Evolutionary conservation across 2,797 vertebrate species (phyloP).

Genomic region (Enteromius afrohamiltoni): DNA sequence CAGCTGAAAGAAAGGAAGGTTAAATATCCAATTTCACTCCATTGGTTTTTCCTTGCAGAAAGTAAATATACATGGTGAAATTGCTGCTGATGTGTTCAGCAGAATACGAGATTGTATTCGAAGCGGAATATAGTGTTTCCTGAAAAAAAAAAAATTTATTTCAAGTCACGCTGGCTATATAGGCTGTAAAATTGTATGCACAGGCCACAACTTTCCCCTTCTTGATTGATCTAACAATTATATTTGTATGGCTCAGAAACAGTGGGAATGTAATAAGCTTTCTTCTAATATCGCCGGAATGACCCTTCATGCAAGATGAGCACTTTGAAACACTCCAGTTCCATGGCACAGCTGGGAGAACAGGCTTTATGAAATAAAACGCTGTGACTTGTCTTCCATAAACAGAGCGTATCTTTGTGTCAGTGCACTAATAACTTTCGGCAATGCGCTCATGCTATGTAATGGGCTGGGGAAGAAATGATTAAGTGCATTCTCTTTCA

Average conservation of each 20-base stretch:
- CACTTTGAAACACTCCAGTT: slow-evolving; percentile 22
- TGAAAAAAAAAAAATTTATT: not conserved
- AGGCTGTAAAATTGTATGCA: slow-evolving; percentile 28
- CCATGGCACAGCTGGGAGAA: slow-evolving; percentile 7
- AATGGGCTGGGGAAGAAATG: slow-evolving; percentile 50
- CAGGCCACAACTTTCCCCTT: slow-evolving; percentile 13
- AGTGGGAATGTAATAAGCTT: slow-evolving; percentile 47
- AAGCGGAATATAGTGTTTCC: slow-evolving; percentile 34
- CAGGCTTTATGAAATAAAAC: slow-evolving; percentile 35
- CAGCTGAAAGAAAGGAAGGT: slow-evolving; percentile 41
- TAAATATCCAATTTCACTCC: slow-evolving; percentile 61
- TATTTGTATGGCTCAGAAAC: slow-evolving; percentile 31
- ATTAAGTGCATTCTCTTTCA: slow-evolving; percentile 46
- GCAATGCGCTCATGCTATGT: slow-evolving; percentile 41
- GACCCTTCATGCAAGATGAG: slow-evolving; percentile 26
- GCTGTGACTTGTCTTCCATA: slow-evolving; percentile 42
- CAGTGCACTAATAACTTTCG: slow-evolving; percentile 43
- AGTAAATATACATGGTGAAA: slow-evolving; percentile 54
- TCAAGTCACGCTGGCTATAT: slow-evolving; percentile 27
- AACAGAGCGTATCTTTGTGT: slow-evolving; percentile 50
- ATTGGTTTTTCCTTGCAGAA: slow-evolving; percentile 37
- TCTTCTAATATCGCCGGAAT: slow-evolving; percentile 41
- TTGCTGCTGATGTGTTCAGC: slow-evolving; percentile 45
- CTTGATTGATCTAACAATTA: slow-evolving; percentile 40
- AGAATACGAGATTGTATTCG: slow-evolving; percentile 40